Conservation (phyloP, 2,113 vertebrate species). For the Speoplatyrhinus poulsoni region DNA sequence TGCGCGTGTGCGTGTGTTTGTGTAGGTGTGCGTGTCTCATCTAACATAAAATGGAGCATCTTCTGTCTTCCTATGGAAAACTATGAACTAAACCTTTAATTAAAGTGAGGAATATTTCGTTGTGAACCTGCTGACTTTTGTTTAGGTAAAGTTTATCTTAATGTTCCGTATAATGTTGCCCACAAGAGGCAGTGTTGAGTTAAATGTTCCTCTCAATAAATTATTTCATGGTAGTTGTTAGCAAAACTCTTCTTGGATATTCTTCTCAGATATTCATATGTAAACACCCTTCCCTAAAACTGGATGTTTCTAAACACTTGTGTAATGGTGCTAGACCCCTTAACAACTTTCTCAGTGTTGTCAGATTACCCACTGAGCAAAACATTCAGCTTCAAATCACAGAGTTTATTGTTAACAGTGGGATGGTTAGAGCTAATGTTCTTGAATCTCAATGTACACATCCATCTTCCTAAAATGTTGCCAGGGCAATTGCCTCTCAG, state of each 20-base stretch:
- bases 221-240: too few relatives aligned
- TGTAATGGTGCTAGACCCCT: background rate
- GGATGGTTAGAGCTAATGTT: conserved; percentile 43
- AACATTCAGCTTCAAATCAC: conserved; percentile 46
- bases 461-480: conserved; percentile 56
- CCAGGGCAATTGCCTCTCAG: conserved; percentile 45
- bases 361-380: conserved; percentile 18
- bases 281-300: background rate
- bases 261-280: background rate
- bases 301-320: background rate
- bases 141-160: too few relatives aligned
- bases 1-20: too few relatives aligned
- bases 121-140: too few relatives aligned
- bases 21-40: background rate
- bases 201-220: background rate
- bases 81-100: conserved; percentile 9
- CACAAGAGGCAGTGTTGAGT: too few relatives aligned
- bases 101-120: background rate
- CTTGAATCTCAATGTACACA: conserved; percentile 44
- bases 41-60: conserved; percentile 5
- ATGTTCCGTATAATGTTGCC: too few relatives aligned
- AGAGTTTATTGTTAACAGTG: conserved; percentile 55
- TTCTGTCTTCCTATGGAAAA: conserved; percentile 1
- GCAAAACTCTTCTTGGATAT: too few relatives aligned
- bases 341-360: background rate